Conservation (phyloP, 2,113 vertebrate species). For the Colius striatus region DNA sequence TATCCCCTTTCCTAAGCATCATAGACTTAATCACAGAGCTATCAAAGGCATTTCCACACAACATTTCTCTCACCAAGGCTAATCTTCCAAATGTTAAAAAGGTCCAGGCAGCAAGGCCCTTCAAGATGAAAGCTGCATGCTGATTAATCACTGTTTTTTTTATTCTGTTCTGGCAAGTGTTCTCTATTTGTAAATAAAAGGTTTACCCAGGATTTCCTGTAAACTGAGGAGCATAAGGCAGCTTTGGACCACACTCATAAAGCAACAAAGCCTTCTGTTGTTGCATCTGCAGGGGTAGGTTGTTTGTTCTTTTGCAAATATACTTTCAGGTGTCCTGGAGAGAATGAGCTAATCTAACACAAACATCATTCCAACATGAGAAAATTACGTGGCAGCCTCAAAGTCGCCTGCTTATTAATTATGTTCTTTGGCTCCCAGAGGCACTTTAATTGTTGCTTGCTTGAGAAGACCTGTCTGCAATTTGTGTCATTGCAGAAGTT, state of each 20-base stretch:
- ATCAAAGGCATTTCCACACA: slow-evolving; percentile 77
- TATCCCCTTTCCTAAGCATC: slow-evolving; percentile 64
- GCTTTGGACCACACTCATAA: slow-evolving; percentile 60
- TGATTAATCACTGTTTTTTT: slow-evolving; percentile 77
- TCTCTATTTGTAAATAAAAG: slow-evolving; percentile 77
- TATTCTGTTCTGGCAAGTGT: slow-evolving; percentile 68
- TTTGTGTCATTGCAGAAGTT: slow-evolving; percentile 13
- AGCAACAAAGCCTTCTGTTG: slow-evolving; percentile 61
- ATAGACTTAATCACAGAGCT: slow-evolving; percentile 73
- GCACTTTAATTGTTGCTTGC: slow-evolving; percentile 8
- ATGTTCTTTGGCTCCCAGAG: neutral
- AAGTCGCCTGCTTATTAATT: neutral
- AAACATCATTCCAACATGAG: slow-evolving; percentile 31
- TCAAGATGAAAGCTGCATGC: slow-evolving; percentile 74
- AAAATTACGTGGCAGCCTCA: slow-evolving; percentile 1
- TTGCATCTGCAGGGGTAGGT: slow-evolving; percentile 19
- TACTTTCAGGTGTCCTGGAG: slow-evolving; percentile 51
- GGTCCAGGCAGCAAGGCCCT: slow-evolving; percentile 46
- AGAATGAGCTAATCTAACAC: slow-evolving; percentile 35
- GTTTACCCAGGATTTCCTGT: slow-evolving; percentile 73
- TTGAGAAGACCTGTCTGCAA: neutral
- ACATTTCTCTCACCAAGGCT: slow-evolving; percentile 67
- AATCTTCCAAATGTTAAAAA: slow-evolving; percentile 69
- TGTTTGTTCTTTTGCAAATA: slow-evolving; percentile 14
- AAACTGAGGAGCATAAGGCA: slow-evolving; percentile 65